These are phyloP conservation scores for Dilophus febrilis DNA, from an alignment of 2,888 invertebrate species.

Conservation along the genomic window DNA sequence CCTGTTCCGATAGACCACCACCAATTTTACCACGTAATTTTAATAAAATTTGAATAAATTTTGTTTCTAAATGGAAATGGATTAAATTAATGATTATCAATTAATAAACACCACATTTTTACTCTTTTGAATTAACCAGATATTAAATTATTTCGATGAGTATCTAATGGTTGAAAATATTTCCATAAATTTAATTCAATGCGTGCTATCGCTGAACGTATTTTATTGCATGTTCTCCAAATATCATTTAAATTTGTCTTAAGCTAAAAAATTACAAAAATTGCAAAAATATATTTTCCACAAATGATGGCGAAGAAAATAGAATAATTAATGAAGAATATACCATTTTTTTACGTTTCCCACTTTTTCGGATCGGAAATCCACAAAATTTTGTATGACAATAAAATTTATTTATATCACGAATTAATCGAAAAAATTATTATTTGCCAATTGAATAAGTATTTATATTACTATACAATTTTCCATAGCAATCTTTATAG, in stretches of 20 bases:
- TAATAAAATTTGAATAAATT: constrained; percentile 52
- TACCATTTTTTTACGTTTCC: too few species aligned
- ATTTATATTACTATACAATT: too few species aligned
- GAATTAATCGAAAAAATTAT: too few species aligned
- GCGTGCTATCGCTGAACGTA: constrained; percentile 55
- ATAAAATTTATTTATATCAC: too few species aligned
- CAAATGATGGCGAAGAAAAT: too few species aligned
- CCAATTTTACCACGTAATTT: constrained; percentile 42
- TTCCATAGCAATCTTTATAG: too few species aligned
- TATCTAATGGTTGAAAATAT: constrained; percentile 51
- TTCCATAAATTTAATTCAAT: constrained; percentile 54
- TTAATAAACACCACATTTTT: constrained; percentile 5
- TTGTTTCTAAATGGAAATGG: constrained; percentile 37
- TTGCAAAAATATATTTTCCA: too few species aligned
- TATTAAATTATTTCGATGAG: constrained; percentile 46
- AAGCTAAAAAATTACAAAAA: too few species aligned
- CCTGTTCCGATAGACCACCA: constrained; percentile 51
- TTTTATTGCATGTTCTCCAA: constrained; percentile 68
- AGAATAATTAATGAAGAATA: too few species aligned
- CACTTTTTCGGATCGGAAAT: too few species aligned
- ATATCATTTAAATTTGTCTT: constrained; percentile 38
- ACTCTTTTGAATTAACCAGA: constrained; percentile 33
- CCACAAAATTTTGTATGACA: too few species aligned
- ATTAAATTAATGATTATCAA: constrained; percentile 8
- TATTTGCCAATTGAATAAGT: too few species aligned